Conservation (phyloP, 2,797 vertebrate species). For the Cryptoprocta ferox region DNA sequence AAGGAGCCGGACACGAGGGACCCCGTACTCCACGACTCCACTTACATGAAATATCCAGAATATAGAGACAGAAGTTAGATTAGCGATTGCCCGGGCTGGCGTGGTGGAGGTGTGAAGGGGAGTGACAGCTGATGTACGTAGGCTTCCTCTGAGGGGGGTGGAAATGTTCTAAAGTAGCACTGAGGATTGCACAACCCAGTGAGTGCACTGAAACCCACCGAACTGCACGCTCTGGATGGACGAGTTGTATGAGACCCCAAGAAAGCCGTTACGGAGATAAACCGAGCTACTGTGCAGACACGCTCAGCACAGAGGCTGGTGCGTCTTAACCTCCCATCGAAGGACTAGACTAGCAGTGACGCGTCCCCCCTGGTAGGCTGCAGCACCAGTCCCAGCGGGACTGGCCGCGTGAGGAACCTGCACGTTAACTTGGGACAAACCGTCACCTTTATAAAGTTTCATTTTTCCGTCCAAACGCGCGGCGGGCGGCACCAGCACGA, state of each 20-base stretch:
- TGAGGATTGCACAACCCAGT: neutral
- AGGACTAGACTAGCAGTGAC: neutral
- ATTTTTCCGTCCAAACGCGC: neutral
- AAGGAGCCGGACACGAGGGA: neutral
- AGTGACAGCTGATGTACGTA: accelerated
- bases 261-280: neutral
- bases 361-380: too few relatives aligned
- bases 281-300: too few relatives aligned
- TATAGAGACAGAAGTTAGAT: neutral
- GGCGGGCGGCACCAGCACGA: accelerated
- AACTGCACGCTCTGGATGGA: too few relatives aligned
- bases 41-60: neutral
- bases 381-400: neutral
- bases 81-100: accelerated
- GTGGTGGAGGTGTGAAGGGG: neutral
- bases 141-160: neutral
- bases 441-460: neutral
- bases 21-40: accelerated
- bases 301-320: accelerated
- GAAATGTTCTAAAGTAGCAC: neutral
- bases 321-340: accelerated
- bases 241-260: accelerated
- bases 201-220: too few relatives aligned
- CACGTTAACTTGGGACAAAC: neutral
- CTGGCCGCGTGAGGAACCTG: neutral